phyloP scores from a whole-genome alignment of 1,140 invertebrate species.

The Eufriesea mexicana region DNA sequence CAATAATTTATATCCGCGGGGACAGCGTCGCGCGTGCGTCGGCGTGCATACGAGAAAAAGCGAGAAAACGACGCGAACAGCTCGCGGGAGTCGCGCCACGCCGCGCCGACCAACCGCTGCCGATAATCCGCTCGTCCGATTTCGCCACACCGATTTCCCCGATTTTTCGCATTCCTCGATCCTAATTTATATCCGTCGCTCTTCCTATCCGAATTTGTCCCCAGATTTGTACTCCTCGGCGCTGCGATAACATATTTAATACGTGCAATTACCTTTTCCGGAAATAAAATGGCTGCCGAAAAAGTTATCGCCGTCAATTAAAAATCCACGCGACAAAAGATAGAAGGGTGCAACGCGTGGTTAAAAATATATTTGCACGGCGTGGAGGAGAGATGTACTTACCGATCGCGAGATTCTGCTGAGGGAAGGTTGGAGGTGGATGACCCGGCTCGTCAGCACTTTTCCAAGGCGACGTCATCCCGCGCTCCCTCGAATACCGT shows the following conservation, averaged over 20 bases:
- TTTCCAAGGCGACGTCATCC: slow-evolving; percentile 58
- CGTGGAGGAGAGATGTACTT: neutral
- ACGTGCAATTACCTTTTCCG: too few relatives aligned
- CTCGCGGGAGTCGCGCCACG: slow-evolving; percentile 17
- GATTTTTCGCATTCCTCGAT: too few relatives aligned
- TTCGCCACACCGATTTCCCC: too few relatives aligned
- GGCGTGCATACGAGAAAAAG: slow-evolving; percentile 56
- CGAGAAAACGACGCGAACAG: slow-evolving; percentile 23
- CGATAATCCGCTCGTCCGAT: neutral
- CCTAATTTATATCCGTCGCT: too few relatives aligned
- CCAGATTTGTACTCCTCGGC: too few relatives aligned
- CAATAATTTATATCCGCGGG: slow-evolving; percentile 72
- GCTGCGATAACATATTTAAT: too few relatives aligned
- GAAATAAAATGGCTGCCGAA: too few relatives aligned
- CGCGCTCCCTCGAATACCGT: slow-evolving; percentile 58
- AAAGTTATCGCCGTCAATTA: too few relatives aligned
- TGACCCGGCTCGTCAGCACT: slow-evolving; percentile 55
- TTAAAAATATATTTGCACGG: neutral
- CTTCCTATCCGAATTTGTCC: too few relatives aligned
- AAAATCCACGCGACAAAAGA: too few relatives aligned
- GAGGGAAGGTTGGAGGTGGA: slow-evolving; percentile 40
- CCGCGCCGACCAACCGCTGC: neutral
- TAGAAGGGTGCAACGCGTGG: too few relatives aligned
- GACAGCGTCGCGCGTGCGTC: slow-evolving; percentile 42
- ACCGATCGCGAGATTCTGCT: slow-evolving; percentile 15